These are phyloP conservation scores for Chymomyza amoena DNA, from an alignment of 2,888 invertebrate species.

Conservation along the genomic window DNA sequence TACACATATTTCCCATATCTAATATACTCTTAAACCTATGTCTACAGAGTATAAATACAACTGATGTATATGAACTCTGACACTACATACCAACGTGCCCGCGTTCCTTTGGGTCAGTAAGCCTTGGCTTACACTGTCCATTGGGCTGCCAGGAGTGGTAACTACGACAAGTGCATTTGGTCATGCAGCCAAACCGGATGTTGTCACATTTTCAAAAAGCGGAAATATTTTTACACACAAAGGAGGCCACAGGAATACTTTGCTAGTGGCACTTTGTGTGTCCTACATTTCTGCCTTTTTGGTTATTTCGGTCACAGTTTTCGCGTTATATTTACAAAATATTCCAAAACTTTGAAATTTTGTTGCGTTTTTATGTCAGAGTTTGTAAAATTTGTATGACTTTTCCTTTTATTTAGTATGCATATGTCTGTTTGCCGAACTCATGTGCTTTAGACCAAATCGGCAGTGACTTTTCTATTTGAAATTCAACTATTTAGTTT, in stretches of 20 bases:
- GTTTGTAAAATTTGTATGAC: background rate
- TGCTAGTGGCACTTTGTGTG: conserved; percentile 4
- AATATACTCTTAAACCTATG: no score
- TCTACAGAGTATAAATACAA: background rate
- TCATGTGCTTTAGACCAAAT: background rate
- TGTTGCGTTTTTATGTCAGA: background rate
- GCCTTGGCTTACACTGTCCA: background rate
- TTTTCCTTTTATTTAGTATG: background rate
- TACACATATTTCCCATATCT: no score
- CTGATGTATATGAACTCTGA: background rate
- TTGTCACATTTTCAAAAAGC: conserved; percentile 58
- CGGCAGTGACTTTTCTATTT: background rate
- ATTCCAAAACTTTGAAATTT: background rate
- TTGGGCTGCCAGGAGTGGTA: background rate
- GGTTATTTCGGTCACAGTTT: background rate
- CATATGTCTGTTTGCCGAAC: background rate
- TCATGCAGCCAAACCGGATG: conserved; percentile 50
- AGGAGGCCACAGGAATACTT: conserved; percentile 32
- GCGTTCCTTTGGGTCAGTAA: background rate
- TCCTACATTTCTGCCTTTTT: conserved; percentile 1
- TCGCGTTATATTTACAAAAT: background rate
- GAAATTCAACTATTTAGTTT: background rate
- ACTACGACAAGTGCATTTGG: conserved; percentile 55
- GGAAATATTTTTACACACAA: conserved; percentile 59
- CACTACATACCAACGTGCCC: background rate